Conservation (phyloP, 2,888 invertebrate species). For the Alloscopus bannaensis region DNA sequence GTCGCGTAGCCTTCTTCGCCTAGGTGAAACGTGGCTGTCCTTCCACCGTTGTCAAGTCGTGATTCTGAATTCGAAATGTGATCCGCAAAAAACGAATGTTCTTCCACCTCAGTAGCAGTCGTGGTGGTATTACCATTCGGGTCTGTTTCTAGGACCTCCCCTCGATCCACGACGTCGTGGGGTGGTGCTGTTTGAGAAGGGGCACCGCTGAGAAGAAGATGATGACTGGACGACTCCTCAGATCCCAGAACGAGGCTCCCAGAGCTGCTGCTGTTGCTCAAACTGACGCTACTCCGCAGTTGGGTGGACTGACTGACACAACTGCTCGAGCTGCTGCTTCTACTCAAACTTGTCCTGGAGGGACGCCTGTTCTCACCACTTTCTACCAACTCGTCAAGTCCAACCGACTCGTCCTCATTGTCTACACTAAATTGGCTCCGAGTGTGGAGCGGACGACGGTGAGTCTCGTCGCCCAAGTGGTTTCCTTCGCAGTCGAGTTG, state of each 20-base stretch:
- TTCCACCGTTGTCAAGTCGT: background rate
- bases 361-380: too few species aligned
- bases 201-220: too few species aligned
- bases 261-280: constrained; percentile 47
- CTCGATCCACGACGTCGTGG: too few species aligned
- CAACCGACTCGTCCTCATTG: background rate
- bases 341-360: background rate
- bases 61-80: background rate
- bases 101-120: background rate
- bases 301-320: constrained; percentile 43
- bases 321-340: constrained; percentile 19
- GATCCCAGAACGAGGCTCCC: constrained; percentile 48
- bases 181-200: too few species aligned
- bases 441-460: too few species aligned
- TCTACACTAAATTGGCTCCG: background rate
- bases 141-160: background rate
- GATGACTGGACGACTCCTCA: constrained; percentile 32
- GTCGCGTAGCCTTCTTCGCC: constrained; percentile 10
- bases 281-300: constrained; percentile 18
- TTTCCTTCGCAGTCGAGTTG: too few species aligned
- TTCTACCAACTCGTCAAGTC: too few species aligned
- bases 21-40: constrained; percentile 7
- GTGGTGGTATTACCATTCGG: background rate
- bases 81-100: background rate
- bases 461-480: too few species aligned